Percentiles rank a stretch among this genome's conserved stretches.
Conservation (phyloP, 2,113 vertebrate genomes). For the Athene noctua region DNA sequence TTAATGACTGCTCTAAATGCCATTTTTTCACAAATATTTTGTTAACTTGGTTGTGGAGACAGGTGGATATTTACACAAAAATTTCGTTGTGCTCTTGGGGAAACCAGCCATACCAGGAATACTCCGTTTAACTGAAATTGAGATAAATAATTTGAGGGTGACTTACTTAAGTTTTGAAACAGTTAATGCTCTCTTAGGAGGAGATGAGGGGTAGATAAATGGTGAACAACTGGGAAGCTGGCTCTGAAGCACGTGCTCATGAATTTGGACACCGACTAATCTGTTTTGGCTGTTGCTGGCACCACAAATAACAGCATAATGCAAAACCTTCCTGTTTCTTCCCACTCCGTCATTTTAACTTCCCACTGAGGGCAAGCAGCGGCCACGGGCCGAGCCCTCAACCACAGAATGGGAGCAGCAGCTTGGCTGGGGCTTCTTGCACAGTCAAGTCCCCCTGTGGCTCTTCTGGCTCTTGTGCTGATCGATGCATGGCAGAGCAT, state of each 20-base stretch:
- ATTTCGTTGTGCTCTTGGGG: background rate
- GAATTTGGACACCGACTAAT: conserved; percentile 39
- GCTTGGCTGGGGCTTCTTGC: background rate
- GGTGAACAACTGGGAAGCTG: conserved; percentile 59
- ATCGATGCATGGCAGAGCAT: background rate
- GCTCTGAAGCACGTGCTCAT: conserved; percentile 10
- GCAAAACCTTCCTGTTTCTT: conserved; percentile 50
- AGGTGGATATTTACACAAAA: conserved; percentile 23
- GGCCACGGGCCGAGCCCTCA: background rate
- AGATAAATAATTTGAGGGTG: background rate
- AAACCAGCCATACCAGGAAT: background rate
- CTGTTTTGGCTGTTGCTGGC: conserved; percentile 39
- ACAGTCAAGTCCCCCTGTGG: accelerated
- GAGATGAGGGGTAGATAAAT: conserved; percentile 55
- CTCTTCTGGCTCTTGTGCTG: background rate
- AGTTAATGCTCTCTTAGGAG: conserved; percentile 20
- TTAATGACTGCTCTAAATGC: background rate
- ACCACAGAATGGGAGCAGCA: background rate
- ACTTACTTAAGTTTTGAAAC: conserved; percentile 13
- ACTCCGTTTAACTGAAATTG: background rate
- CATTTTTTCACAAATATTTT: background rate
- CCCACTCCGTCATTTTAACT: background rate
- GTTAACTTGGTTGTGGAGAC: background rate
- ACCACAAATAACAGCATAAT: conserved; percentile 15
- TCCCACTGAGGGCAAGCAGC: background rate